Evolutionary conservation across 2,113 vertebrate species (phyloP), one percentile per base, ranked within the genome.

Genomic region (Gila orcuttii): DNA sequence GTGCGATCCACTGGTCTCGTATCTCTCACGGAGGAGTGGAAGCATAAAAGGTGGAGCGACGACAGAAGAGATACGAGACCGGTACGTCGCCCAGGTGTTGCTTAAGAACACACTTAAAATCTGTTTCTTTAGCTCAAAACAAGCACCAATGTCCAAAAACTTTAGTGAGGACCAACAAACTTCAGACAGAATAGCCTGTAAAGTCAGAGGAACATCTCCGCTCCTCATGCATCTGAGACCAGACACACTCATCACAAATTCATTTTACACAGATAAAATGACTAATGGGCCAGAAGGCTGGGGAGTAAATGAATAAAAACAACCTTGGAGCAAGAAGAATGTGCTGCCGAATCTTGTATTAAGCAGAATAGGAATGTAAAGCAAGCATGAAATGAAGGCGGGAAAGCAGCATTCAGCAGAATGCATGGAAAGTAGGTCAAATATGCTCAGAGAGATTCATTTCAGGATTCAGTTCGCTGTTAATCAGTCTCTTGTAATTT

Each of bases 221-320:
- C 66, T 83, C 82, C 42, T 69, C 3, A 12, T 47, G 17, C 69
- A 69, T 47, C n/a, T 25, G 50, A 90, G 78, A 90, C 79, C 50
- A 74, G 82, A 82, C 79, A 84, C 79, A 82, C 81, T 88, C 90
- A 88, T 91, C 77, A 85, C 86, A 90, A 76, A 78, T 81, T 89
- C 52, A 68, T 86, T 88, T 89, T 89, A 88, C 90, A 88, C 91
- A 89, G 78, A 86, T 79, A 73, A 88, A 91, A 87, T 87, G 79
- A 85, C 87, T 85, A 92, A 92, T 89, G 84, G 93, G 87, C 79
- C 84, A 76, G 75, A 82, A 80, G 88, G 79, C 50, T 55, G 60
- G 50, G 33, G 60, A 89, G 77, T 42, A 60, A 89, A 83, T 82
- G 83, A 83, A 84, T 86, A 83, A 71, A 87, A 92, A 89, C 75